Evolutionary conservation across 2,888 invertebrate genomes (phyloP), one percentile per base, ranked within the genome.

Genomic region (Idaea biselata): DNA sequence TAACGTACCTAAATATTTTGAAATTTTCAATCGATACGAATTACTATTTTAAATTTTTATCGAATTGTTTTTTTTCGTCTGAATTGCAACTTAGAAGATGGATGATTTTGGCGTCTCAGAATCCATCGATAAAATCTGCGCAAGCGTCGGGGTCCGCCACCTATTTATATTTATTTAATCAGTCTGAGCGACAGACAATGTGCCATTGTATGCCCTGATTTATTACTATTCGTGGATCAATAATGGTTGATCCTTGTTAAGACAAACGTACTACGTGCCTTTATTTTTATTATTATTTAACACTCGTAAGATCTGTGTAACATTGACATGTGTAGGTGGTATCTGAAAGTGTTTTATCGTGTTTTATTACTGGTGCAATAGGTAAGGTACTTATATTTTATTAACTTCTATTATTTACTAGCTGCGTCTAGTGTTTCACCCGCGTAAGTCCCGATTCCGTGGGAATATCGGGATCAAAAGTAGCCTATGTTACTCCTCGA

Each of bases 161-260:
- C 90, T 90, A 89, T 88, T 91, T 88, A 87, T 88, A 90, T 89
- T 85, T 87, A 86, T 87, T 89, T 88, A 91, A 91, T 90, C 91
- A 88, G 85, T 71, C 79, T 87, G 88, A 89, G 83, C 86, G 91
- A 90, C 89, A 82, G 89, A 91, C 91, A 91, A 91, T 91, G 90
- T 90, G 86, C 88, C 85, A 90, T 91, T 92, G 91, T 92, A 87
- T 79, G 80, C 76, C 80, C 85, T 87, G 91, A 90, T 91, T 90
- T 90, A 89, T 89, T 86, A 84, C 80, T 72, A 71, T 75, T 75
- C 71, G 80, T 75, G 72, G 73, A 74, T 72, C 73, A 73, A 67
- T 74, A 75, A 75, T 73, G 74, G 77, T 73, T 73, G 67, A 70
- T 76, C 79, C 78, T 78, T 78, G 77, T 76, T 73, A 63, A 62